Percentiles rank a stretch among this genome's conserved stretches.
Conservation (phyloP, 2,113 vertebrate genomes). For the Onychostruthus taczanowskii region DNA sequence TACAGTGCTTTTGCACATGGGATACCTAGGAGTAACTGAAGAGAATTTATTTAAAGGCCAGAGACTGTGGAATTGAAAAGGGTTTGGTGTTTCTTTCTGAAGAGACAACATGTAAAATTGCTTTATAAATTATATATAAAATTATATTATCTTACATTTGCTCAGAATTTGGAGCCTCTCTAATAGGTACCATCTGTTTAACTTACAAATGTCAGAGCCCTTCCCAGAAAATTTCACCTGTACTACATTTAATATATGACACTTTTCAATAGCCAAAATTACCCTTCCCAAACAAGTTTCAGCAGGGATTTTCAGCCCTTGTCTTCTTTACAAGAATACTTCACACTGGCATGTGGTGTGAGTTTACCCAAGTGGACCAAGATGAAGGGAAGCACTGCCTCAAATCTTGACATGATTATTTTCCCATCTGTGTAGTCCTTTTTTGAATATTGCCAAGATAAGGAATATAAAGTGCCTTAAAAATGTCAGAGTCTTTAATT, state of each 20-base stretch:
- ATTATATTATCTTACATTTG: background rate
- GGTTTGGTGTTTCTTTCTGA: background rate
- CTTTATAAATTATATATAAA: background rate
- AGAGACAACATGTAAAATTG: background rate
- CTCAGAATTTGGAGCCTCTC: background rate
- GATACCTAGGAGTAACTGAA: background rate
- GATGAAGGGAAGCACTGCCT: background rate
- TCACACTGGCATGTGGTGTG: background rate
- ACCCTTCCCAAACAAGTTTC: constrained; percentile 15
- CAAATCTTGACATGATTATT: constrained; percentile 29
- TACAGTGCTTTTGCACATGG: background rate
- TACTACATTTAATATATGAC: background rate
- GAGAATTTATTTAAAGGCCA: background rate
- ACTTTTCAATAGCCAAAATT: background rate
- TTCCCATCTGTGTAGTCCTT: constrained; percentile 23
- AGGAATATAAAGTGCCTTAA: background rate
- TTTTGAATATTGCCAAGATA: background rate
- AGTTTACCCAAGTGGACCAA: constrained; percentile 17
- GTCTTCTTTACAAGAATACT: constrained; percentile 1
- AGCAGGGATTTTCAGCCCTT: constrained; percentile 37
- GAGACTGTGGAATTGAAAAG: background rate
- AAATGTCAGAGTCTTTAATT: background rate
- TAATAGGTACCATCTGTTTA: background rate
- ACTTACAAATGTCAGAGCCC: background rate
- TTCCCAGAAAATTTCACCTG: constrained; percentile 12